Base-by-base conservation (phyloP, 30 jellyfish, hydroid and myxozoan genomes). In the Morbakka virulenta region DNA sequence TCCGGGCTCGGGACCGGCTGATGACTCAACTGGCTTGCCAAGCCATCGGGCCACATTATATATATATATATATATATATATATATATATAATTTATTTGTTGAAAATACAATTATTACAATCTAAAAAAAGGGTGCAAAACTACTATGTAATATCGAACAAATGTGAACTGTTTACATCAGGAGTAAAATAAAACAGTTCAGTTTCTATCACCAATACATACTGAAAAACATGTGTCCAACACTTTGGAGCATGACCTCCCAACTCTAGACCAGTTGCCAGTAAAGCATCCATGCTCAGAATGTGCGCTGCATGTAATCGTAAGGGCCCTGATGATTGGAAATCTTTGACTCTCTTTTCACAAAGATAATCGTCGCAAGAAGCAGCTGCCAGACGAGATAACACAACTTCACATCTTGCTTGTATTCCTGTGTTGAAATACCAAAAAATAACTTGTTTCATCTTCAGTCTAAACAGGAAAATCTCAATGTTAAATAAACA, bases 211-310 rank as follows among this genome's bases (percentile, higher is more conserved):
- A n/a, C n/a, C n/a, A n/a, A 0, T 12, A 57, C 80, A 26, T 69
- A 92, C 98, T 96, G 71, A 91, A 92, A 92, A 3, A 92, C 98
- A 50, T 92, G 98, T 63, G 86, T 49, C 98, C 98, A 92, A 67
- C 96, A 81, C 71, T 85, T 93, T 11, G 98, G 98, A 36, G 95
- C 96, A 66, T 77, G 94, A 71, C 97, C 87, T 29, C 98, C 98
- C 32, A 92, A 88, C 50, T 92, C 98, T 36, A 92, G 67, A 0
- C 98, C 98, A 25, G 98, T 88, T 28, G 98, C 98, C 47, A 92
- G 74, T 27, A 92, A 78, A 0, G 98, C 96, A 69, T 92, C 98
- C 98, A 92, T 92, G 79, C 98, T 92, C 27, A 92, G 66, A 51
- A 92, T 94, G 69, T 92, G 98, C 12, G 98, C 98, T 12, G 98